These are phyloP conservation scores for Cryptotermes secundus DNA, from an alignment of 1,140 invertebrate species.

Conservation along the genomic window DNA sequence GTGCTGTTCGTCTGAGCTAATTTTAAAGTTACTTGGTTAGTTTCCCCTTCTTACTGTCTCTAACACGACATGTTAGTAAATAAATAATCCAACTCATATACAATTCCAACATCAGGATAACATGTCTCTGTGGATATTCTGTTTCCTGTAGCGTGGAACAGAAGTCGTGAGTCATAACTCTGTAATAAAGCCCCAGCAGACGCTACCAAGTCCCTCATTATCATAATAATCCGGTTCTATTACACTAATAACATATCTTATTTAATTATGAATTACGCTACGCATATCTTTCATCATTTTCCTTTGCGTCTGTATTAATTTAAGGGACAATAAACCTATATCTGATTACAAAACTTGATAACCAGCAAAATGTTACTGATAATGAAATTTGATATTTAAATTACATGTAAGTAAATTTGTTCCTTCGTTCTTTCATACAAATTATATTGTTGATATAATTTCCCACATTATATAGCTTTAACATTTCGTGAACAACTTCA, in stretches of 20 bases:
- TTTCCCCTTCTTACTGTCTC: constrained; percentile 8
- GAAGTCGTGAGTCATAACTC: constrained; percentile 4
- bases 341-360: background rate
- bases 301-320: background rate
- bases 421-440: background rate
- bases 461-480: background rate
- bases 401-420: background rate
- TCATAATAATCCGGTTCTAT: too few species aligned
- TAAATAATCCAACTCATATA: background rate
- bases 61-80: constrained; percentile 2
- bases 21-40: background rate
- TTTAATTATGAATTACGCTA: background rate
- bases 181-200: background rate
- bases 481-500: background rate
- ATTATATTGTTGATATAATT: background rate
- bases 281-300: background rate
- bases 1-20: background rate
- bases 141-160: background rate
- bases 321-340: background rate
- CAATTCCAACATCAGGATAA: background rate
- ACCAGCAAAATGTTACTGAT: background rate
- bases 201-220: background rate
- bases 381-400: background rate
- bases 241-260: background rate
- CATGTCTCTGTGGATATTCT: background rate